A percentile compares a stretch with the other conserved stretches of the same genome.
Evolutionary conservation across 1,140 invertebrate genomes (phyloP).

Genomic region (Lethrus apterus): DNA sequence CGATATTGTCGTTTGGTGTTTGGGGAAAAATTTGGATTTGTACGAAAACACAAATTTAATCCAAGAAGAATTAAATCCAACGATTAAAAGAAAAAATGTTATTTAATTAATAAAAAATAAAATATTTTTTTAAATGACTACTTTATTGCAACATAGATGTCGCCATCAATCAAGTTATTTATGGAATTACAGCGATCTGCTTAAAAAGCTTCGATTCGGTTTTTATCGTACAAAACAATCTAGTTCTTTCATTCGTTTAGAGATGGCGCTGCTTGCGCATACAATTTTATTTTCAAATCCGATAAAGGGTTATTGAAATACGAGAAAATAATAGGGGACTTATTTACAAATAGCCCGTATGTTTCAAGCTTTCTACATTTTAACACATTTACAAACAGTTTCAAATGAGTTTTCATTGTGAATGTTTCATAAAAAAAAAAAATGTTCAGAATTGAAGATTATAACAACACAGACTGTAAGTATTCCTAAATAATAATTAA

Average conservation of each 20-base stretch:
- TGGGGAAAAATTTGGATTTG: conserved; percentile 59
- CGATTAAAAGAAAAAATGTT: not conserved
- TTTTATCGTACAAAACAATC: too few species aligned
- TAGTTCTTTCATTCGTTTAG: too few species aligned
- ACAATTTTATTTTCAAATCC: too few species aligned
- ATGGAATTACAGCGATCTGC: too few species aligned
- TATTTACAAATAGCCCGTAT: not conserved
- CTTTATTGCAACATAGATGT: too few species aligned
- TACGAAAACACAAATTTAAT: conserved; percentile 43
- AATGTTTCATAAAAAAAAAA: not conserved
- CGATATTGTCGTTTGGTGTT: conserved; percentile 60
- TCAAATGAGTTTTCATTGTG: not conserved
- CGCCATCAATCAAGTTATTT: too few species aligned
- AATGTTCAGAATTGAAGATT: not conserved
- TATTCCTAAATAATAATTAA: not conserved
- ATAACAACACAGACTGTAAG: not conserved
- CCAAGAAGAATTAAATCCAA: not conserved
- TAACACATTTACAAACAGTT: not conserved
- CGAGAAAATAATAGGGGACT: not conserved
- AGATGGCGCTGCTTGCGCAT: too few species aligned
- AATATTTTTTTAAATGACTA: too few species aligned
- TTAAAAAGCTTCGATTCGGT: too few species aligned
- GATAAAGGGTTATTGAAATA: not conserved
- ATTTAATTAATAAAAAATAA: too few species aligned
- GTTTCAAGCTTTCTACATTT: conserved; percentile 2